These are phyloP conservation scores for Heliconius sara DNA, from an alignment of 2,888 invertebrate species.

Conservation along the genomic window DNA sequence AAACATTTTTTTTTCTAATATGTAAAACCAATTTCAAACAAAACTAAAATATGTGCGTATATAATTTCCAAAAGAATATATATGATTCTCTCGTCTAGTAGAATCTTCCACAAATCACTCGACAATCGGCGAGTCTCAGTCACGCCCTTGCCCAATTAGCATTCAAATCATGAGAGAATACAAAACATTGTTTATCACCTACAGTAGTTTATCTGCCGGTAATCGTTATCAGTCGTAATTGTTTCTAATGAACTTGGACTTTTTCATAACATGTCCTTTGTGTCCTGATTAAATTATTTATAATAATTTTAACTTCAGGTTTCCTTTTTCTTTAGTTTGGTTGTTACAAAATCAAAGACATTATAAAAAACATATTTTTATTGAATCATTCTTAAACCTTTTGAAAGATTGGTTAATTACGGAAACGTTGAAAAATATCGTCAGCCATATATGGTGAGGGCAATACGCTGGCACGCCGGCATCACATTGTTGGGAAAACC, in stretches of 20 bases:
- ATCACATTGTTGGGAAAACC: conserved; percentile 81
- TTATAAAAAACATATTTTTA: not conserved
- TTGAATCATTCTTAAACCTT: conserved; percentile 5
- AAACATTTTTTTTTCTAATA: too few relatives aligned
- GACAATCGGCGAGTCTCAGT: not conserved
- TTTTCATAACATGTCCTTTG: conserved; percentile 55
- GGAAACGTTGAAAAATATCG: conserved; percentile 66
- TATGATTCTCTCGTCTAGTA: not conserved
- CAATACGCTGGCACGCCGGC: conserved; percentile 56
- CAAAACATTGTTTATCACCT: conserved; percentile 19
- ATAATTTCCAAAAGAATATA: not conserved
- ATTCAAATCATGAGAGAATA: conserved; percentile 19
- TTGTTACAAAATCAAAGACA: too few relatives aligned
- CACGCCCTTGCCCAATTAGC: conserved; percentile 14
- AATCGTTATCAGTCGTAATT: conserved; percentile 37
- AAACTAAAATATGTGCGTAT: not conserved
- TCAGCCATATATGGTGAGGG: conserved; percentile 70
- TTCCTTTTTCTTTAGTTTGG: too few relatives aligned
- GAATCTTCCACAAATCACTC: conserved; percentile 8
- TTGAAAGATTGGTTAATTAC: conserved; percentile 47
- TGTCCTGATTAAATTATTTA: not conserved
- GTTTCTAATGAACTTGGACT: conserved; percentile 53
- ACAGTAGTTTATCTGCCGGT: not conserved
- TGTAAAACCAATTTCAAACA: too few relatives aligned
- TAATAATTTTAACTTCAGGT: not conserved